Conservation (phyloP, 2,797 vertebrate species). For the Arremon aurantiirostris region DNA sequence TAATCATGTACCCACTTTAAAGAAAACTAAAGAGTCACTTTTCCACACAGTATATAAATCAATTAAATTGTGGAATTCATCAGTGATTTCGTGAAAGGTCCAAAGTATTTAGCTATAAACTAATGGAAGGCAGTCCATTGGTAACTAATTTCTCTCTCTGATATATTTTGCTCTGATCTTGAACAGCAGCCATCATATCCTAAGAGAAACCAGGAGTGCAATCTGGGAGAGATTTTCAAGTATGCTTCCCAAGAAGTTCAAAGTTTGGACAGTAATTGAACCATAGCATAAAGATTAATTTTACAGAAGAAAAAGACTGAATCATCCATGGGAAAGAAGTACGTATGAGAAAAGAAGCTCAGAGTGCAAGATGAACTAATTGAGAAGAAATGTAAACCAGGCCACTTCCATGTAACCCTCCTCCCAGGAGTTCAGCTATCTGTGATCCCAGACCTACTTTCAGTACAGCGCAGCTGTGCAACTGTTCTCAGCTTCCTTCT, state of each 20-base stretch:
- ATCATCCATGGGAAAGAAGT: not conserved
- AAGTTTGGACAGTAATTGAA: not conserved
- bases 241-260: not conserved
- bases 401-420: not conserved
- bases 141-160: not conserved
- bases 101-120: not conserved
- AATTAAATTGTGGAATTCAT: not conserved
- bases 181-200: not conserved
- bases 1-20: not conserved
- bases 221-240: not conserved
- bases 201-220: not conserved
- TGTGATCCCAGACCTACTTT: conserved; percentile 40
- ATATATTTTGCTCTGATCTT: not conserved
- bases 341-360: not conserved
- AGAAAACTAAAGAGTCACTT: not conserved
- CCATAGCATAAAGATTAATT: not conserved
- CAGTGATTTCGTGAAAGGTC: not conserved
- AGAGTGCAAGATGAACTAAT: not conserved
- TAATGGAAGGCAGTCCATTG: not conserved
- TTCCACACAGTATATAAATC: not conserved
- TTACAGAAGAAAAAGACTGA: not conserved
- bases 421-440: conserved; percentile 8
- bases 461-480: not conserved
- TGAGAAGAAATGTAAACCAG: conserved; percentile 42
- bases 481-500: not conserved